Evolutionary conservation across 2,113 vertebrate species (phyloP).

Genomic region (Plectropomus leopardus): DNA sequence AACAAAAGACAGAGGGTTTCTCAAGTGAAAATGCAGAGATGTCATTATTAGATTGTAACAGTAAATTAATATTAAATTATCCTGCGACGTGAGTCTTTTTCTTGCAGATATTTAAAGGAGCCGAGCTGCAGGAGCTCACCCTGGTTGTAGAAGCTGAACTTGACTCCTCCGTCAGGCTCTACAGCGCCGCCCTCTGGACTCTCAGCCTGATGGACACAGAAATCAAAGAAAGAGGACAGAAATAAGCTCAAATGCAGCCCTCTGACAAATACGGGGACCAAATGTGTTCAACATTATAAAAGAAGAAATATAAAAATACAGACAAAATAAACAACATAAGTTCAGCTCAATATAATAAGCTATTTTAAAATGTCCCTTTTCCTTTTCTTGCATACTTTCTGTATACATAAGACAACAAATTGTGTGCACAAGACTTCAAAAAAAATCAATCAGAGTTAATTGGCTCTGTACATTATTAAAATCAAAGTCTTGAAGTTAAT

Average conservation of each 20-base stretch:
- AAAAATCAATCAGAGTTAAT: no score
- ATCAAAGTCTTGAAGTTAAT: no score
- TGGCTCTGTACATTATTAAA: no score
- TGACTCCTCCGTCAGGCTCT: conserved; percentile 62
- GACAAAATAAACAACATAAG: no score
- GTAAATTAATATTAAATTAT: conserved; percentile 7
- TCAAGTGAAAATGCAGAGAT: neutral
- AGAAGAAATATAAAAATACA: neutral
- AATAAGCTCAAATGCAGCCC: neutral
- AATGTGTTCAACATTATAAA: neutral
- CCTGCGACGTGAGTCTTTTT: neutral
- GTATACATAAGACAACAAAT: no score
- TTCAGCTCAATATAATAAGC: no score
- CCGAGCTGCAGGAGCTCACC: conserved; percentile 64
- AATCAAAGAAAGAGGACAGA: neutral
- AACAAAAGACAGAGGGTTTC: neutral
- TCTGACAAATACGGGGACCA: neutral
- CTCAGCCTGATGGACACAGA: conserved; percentile 44
- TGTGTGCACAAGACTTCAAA: no score
- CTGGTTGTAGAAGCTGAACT: conserved; percentile 59
- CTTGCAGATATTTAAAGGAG: neutral
- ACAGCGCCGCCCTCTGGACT: conserved; percentile 48
- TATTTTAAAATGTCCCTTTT: no score
- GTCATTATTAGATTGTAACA: neutral
- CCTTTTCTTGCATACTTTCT: no score